Conservation (phyloP, 2,888 invertebrate genomes). For the Drosophila trichaetosa region DNA sequence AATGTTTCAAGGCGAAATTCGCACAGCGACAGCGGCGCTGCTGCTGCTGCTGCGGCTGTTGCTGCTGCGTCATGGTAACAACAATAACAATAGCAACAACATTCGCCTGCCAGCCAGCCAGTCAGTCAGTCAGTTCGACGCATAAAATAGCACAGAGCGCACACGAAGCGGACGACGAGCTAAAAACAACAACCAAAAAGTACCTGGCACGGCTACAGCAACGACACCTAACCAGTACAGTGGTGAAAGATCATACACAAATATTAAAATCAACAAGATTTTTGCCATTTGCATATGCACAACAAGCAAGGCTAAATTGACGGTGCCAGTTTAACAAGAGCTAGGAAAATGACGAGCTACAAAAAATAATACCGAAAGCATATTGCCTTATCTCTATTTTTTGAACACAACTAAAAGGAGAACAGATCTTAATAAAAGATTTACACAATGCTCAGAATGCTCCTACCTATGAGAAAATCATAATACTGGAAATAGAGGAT, state of each 20-base stretch:
- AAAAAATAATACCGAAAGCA: not conserved
- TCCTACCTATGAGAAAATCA: not conserved
- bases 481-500: not conserved
- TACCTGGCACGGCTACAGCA: constrained; percentile 74
- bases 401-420: not conserved
- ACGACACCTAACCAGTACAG: constrained; percentile 33
- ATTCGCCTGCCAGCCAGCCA: constrained; percentile 54
- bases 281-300: not conserved
- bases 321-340: not conserved
- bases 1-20: constrained; percentile 84
- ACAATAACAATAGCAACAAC: constrained; percentile 52
- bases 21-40: constrained; percentile 54
- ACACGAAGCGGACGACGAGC: constrained; percentile 70
- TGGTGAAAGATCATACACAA: constrained; percentile 1
- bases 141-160: constrained; percentile 78
- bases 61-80: constrained; percentile 58
- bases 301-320: not conserved
- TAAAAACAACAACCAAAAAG: constrained; percentile 73
- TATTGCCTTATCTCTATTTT: not conserved
- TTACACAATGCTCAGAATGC: not conserved
- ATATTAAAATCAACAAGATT: not conserved
- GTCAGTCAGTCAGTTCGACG: constrained; percentile 65
- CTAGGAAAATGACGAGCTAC: not conserved
- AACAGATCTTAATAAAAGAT: not conserved
- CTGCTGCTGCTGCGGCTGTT: constrained; percentile 38